Base-by-base conservation (phyloP, 2,797 vertebrate species). In the Labroides dimidiatus region DNA sequence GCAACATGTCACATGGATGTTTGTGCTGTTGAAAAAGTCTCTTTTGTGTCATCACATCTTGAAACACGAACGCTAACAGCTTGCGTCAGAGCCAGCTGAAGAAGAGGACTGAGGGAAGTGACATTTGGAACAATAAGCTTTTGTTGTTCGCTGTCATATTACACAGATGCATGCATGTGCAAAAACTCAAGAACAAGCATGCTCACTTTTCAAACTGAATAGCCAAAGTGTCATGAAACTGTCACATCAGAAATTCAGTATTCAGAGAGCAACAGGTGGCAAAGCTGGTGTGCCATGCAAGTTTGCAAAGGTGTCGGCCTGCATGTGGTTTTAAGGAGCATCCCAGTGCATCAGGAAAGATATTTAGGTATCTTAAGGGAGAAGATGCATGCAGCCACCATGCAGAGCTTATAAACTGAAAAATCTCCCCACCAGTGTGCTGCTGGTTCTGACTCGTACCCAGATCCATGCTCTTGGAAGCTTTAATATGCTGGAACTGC, bases 381-480 rank as follows among this genome's bases (percentile, higher is more conserved):
- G 30, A 23, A 10, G 64, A 70, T 43, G 68, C 85, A 80, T 81
- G 80, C 80, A 68, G 83, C 74, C 54, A 48, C 61, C 87, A 80
- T 90, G 85, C 86, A 77, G 79, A 63, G 64, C 15, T 50, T 33
- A 65, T 19, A 59, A 55, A 69, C 21, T 19, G 62, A 65, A 49
- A 50, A 61, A 20, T 51, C 37, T 72, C 72, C 89, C 87, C 88
- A 91, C 88, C 88, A 72, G 44, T 79, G 84, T 80, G 82, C 27
- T 81, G 89, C 66, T 72, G 84, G 73, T 71, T 85, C 55, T 78
- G 72, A 78, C 73, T 83, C 95, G 96, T 96, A 98, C 97, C 97
- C 69, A 97, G 93, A 91, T 98, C 97, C 96, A 98, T 97, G 94
- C 96, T 99, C 88, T 97, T 98, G 4, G 96, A 99, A 59, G 96